Evolutionary conservation across 2,797 vertebrate genomes (phyloP).

Genomic region (Coregonus suidteri): DNA sequence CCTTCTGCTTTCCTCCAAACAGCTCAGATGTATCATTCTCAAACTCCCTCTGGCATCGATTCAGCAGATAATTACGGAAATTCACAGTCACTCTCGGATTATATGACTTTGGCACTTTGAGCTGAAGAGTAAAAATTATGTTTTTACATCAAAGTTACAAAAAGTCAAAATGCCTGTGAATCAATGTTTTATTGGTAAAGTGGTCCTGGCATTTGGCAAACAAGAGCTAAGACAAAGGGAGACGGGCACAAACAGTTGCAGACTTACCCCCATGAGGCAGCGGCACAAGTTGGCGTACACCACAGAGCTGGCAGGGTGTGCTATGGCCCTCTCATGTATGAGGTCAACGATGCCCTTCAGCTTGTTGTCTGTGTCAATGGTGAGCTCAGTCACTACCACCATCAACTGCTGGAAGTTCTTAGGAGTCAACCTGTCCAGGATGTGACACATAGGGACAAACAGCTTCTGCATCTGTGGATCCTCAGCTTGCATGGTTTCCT

Average conservation of each 20-base stretch:
- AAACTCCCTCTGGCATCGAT: slow-evolving; percentile 89
- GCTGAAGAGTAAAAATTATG: slow-evolving; percentile 55
- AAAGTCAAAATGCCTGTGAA: too few species aligned
- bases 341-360: slow-evolving; percentile 88
- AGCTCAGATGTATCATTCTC: slow-evolving; percentile 83
- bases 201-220: too few species aligned
- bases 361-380: slow-evolving; percentile 85
- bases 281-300: slow-evolving; percentile 92
- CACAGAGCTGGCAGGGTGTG: slow-evolving; percentile 88
- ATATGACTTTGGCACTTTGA: slow-evolving; percentile 86
- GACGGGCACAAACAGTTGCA: background rate
- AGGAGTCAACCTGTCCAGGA: slow-evolving; percentile 85
- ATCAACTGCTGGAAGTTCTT: slow-evolving; percentile 89
- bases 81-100: slow-evolving; percentile 86
- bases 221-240: background rate
- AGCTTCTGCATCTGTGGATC: slow-evolving; percentile 69
- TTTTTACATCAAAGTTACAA: background rate
- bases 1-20: slow-evolving; percentile 87
- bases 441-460: slow-evolving; percentile 81
- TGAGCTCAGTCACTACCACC: slow-evolving; percentile 85
- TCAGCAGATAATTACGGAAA: slow-evolving; percentile 87
- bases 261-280: slow-evolving; percentile 87
- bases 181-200: too few species aligned
- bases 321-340: slow-evolving; percentile 88
- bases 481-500: background rate